Evolutionary conservation across 1,140 invertebrate species (phyloP).

Genomic region (Halotydeus destructor): DNA sequence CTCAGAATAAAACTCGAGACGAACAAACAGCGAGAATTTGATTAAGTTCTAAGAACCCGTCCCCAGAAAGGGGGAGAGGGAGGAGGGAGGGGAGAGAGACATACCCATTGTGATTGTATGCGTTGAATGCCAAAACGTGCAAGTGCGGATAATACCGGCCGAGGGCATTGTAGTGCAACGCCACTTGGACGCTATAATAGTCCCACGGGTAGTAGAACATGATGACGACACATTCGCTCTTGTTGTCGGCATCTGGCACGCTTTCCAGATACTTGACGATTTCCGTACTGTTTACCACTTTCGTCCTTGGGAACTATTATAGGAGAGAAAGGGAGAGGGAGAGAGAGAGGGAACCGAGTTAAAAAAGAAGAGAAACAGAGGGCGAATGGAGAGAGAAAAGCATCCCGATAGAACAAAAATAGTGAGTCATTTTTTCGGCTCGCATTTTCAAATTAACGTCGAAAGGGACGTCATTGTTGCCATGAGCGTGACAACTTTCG

Average conservation of each 20-base stretch:
- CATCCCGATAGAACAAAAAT: too few species aligned
- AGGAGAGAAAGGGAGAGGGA: not conserved
- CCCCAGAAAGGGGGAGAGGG: not conserved
- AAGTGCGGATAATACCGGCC: constrained; percentile 60
- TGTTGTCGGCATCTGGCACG: constrained; percentile 8
- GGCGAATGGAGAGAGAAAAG: too few species aligned
- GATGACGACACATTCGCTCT: constrained; percentile 42
- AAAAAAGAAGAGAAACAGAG: too few species aligned
- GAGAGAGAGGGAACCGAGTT: not conserved
- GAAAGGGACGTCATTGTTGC: too few species aligned
- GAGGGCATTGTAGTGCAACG: constrained; percentile 71
- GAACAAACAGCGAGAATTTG: not conserved
- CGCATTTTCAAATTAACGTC: too few species aligned
- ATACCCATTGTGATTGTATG: constrained; percentile 52
- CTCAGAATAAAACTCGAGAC: too few species aligned
- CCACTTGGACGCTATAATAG: constrained; percentile 66
- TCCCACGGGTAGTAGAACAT: constrained; percentile 76
- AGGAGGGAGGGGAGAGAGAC: constrained; percentile 1
- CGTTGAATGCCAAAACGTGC: constrained; percentile 71
- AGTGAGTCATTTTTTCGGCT: too few species aligned
- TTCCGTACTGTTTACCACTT: constrained; percentile 10
- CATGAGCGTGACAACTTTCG: too few species aligned
- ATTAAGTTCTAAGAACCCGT: not conserved
- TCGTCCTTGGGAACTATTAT: constrained; percentile 9
- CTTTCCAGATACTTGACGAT: constrained; percentile 8